Base-by-base conservation (phyloP, 2,797 vertebrate genomes). In the Sebastes elongatus region DNA sequence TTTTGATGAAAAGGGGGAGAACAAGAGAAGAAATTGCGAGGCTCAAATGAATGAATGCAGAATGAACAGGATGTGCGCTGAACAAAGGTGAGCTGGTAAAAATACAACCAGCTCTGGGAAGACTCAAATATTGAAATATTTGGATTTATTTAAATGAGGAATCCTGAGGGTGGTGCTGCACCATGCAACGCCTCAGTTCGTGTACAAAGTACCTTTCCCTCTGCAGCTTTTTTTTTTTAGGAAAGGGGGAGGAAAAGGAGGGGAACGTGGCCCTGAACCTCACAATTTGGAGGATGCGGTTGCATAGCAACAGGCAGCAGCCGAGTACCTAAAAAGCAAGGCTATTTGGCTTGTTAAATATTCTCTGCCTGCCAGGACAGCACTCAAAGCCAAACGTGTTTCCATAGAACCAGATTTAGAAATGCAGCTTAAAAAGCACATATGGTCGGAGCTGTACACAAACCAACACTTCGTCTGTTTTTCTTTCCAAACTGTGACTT, bases 231-330 rank as follows among this genome's bases (percentile, higher is more conserved):
- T 78, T 60, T 38, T 42, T 42, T 84, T 74, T n/a, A 11, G 80
- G 62, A 46, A 83, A 27, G 18, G 46, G 75, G 70, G 76, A 76
- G 84, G 71, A 80, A 76, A 61, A 57, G 81, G 82, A 79, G 89
- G 82, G 95, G 95, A 92, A 92, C 85, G 83, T 93, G 94, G 94
- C 90, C 91, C 96, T 96, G 86, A 96, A 97, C 96, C 97, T 93
- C 88, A 90, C 96, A 96, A 76, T 70, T 93, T 94, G 91, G 92
- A 93, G 93, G 84, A 91, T 91, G 94, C 78, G 75, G 92, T 94
- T 93, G 93, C 93, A 89, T 94, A 93, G 92, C 90, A 93, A 94
- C 90, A 90, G 89, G 86, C 86, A 91, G 90, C 87, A 91, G 89
- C 84, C 75, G 72, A 92, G 86, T 89, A 89, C 91, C 93, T 92